Evolutionary conservation across 1,140 invertebrate species (phyloP).

Genomic region (Myzus persicae): DNA sequence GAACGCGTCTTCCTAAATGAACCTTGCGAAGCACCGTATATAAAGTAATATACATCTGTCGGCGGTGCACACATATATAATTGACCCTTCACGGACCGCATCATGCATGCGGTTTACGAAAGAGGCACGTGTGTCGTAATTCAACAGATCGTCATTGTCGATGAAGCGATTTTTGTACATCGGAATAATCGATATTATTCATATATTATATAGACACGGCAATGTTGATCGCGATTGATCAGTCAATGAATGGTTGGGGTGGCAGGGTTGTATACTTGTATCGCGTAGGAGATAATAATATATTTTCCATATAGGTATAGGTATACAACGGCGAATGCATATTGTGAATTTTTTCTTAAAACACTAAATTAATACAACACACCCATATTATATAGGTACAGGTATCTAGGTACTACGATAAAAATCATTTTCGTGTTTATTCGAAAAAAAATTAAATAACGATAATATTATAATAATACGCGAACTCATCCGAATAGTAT

Average conservation of each 20-base stretch:
- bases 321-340: background rate
- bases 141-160: slow-evolving; percentile 32
- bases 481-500: background rate
- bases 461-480: background rate
- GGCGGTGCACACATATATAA: background rate
- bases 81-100: background rate
- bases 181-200: too few relatives aligned
- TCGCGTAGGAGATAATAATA: background rate
- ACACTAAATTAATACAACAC: background rate
- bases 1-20: slow-evolving; percentile 34
- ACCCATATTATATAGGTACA: too few relatives aligned
- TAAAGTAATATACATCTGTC: slow-evolving; percentile 14
- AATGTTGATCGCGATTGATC: background rate
- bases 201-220: background rate
- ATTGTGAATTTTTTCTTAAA: background rate
- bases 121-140: background rate
- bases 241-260: background rate
- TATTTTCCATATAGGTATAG: too few relatives aligned
- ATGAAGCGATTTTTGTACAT: background rate
- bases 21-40: background rate
- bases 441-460: background rate
- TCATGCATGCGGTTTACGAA: background rate
- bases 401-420: background rate
- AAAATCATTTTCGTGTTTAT: background rate
- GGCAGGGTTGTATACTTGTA: too few relatives aligned